Evolutionary conservation across 2,888 invertebrate species (phyloP).

Genomic region (Eupithecia inturbata): DNA sequence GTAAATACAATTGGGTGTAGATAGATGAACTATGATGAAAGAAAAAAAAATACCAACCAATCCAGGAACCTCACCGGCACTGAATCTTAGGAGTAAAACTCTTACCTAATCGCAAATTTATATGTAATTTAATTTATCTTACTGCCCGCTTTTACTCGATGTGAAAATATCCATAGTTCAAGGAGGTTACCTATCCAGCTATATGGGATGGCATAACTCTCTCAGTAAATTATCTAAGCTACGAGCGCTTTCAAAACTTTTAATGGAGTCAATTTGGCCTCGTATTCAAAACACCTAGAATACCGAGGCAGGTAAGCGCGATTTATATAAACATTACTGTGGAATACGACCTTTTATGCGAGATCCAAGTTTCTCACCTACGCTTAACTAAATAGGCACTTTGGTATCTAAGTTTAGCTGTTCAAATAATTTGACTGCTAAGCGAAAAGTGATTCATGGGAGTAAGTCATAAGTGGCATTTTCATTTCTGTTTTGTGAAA

Average conservation of each 20-base stretch:
- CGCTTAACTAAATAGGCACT: constrained; percentile 6
- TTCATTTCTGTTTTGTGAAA: not conserved
- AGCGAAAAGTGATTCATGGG: not conserved
- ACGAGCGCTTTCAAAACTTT: constrained; percentile 82
- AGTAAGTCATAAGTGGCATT: not conserved
- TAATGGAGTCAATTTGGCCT: constrained; percentile 83
- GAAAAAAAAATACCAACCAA: too few species aligned
- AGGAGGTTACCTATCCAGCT: constrained; percentile 44
- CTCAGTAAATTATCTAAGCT: constrained; percentile 81
- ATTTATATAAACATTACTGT: constrained; percentile 74
- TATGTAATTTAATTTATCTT: not conserved
- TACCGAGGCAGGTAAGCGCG: constrained; percentile 65
- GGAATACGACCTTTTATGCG: constrained; percentile 57
- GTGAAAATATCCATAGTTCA: constrained; percentile 2
- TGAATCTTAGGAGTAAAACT: too few species aligned
- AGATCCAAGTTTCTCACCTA: constrained; percentile 48
- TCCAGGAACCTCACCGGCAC: too few species aligned
- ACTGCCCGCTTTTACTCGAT: not conserved
- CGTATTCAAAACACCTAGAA: constrained; percentile 78
- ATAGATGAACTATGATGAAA: too few species aligned
- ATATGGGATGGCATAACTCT: constrained; percentile 75
- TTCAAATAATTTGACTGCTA: constrained; percentile 3
- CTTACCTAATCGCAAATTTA: not conserved
- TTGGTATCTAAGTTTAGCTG: constrained; percentile 44
- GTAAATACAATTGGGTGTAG: too few species aligned